Base-by-base conservation (phyloP, 2,113 vertebrate genomes). In the Lycocorax pyrrhopterus region DNA sequence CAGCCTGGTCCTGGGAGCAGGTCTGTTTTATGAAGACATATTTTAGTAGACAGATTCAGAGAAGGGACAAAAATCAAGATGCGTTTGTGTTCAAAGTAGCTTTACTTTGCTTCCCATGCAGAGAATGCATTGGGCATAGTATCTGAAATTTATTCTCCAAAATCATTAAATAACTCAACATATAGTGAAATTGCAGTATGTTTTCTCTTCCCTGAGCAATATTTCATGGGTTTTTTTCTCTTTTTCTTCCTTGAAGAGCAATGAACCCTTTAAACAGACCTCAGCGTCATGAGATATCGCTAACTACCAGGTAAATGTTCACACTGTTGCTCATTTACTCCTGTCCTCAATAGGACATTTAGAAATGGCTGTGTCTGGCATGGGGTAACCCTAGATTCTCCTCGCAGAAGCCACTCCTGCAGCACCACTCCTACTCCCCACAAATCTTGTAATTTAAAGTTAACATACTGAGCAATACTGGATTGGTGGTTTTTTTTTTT, bases 321-420 rank as follows among this genome's bases (percentile, higher is more conserved):
- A n/a, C 5, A 11, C 4, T 76, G 10, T 11, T 56, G 16, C 6
- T 73, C 19, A 41, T 52, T 69, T 69, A 69, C 13, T 84, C 16
- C 33, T 17, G 1, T 66, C 23, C 25, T 66, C 37, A 77, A 25
- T 4, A 52, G 21, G 20, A 47, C 23, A 35, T 16, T 12, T 89
- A 49, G 43, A 68, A 72, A 16, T 0, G 7, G 0, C 16, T 55
- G 13, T 62, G 29, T 23, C 30, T 35, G 56, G 7, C 13, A 16
- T 3, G 10, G 12, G 4, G 2, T 12, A 87, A 17, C 10, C 33
- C 16, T 0, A 0, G 4, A 3, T 5, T 55, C 35, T 46, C n/a
- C 27, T 56, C 33, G 44, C 16, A 49, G 41, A 77, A 17, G 13
- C 5, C 6, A 10, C 5, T 17, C 12, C 20, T 44, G 4, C 13